phyloP scores from a whole-genome alignment of 1,140 invertebrate species.

The Trigoniulus corallinus region DNA sequence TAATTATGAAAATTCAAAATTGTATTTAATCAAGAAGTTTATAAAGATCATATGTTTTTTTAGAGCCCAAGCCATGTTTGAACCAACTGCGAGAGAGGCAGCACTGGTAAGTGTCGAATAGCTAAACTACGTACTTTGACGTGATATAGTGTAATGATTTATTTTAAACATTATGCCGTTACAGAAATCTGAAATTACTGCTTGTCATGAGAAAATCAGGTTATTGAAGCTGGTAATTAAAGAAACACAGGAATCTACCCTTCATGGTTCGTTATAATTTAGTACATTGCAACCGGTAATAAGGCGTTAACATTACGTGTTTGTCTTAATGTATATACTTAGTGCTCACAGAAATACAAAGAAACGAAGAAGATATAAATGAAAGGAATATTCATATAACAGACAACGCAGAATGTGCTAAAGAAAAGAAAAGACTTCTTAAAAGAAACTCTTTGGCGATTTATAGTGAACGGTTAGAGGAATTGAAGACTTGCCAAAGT shows the following conservation, averaged over 20 bases:
- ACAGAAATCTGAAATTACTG: neutral
- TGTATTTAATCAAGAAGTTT: no score
- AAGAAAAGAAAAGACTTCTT: neutral
- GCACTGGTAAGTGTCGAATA: no score
- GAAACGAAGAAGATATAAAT: conserved; percentile 6
- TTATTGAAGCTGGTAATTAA: conserved; percentile 41
- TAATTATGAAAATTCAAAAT: no score
- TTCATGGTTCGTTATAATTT: conserved; percentile 29
- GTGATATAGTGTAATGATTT: no score
- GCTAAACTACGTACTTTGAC: no score
- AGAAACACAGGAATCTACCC: conserved; percentile 40
- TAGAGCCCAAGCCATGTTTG: no score
- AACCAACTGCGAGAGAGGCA: no score
- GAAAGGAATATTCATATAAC: conserved; percentile 13
- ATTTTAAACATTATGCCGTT: no score
- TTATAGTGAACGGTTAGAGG: conserved; percentile 20
- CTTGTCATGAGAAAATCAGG: conserved; percentile 37
- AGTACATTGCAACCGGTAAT: no score
- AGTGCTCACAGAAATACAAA: conserved; percentile 9
- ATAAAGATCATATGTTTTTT: no score
- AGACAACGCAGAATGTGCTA: conserved; percentile 15
- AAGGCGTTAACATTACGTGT: no score
- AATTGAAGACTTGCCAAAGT: conserved; percentile 6
- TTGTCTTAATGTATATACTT: conserved; percentile 8
- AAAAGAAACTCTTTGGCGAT: neutral